These are phyloP conservation scores for Dipodomys spectabilis DNA, from an alignment of 2,113 vertebrate species.

Conservation along the genomic window DNA sequence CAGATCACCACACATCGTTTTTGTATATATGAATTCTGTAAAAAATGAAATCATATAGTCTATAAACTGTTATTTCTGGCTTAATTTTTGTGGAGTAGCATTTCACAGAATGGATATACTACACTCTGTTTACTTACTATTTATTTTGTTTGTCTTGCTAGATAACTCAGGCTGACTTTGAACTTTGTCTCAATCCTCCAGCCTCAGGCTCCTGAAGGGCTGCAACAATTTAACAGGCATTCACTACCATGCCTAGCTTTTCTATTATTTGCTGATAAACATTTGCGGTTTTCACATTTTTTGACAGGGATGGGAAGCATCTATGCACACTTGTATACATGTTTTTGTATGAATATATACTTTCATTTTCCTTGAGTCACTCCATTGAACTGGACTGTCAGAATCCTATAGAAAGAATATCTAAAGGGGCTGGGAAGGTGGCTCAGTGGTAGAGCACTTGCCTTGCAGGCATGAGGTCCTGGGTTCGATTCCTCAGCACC, in stretches of 20 bases:
- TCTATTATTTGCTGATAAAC: background rate
- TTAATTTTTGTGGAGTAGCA: background rate
- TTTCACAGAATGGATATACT: background rate
- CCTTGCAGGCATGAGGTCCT: no score
- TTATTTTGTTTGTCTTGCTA: background rate
- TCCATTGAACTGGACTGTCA: background rate
- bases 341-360: background rate
- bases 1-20: background rate
- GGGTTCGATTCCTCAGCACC: no score
- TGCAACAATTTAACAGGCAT: background rate
- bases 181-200: no score
- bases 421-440: background rate
- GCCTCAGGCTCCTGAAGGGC: no score
- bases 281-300: background rate
- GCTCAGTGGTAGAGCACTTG: no score
- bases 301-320: background rate
- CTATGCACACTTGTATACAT: background rate
- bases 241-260: background rate
- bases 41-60: background rate
- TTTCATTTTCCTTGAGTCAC: background rate
- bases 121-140: background rate
- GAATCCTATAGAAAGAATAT: background rate
- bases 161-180: no score
- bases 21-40: background rate
- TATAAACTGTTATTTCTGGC: background rate